phyloP scores from a whole-genome alignment of 2,888 invertebrate species.

The Clostera curtula region DNA sequence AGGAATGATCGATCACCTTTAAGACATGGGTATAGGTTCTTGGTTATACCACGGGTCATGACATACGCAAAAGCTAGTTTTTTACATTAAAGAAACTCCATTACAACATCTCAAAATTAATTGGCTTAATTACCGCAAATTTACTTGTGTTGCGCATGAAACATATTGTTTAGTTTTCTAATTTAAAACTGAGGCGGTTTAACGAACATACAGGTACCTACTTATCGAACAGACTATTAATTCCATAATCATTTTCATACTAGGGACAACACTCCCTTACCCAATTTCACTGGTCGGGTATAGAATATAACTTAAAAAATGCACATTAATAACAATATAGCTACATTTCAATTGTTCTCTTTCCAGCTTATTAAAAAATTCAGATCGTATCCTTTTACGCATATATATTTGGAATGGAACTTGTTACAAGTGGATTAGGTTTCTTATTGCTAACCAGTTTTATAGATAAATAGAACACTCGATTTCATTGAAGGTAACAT shows the following conservation, averaged over 20 bases:
- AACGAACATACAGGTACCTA: too few relatives aligned
- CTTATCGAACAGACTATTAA: too few relatives aligned
- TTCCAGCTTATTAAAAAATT: conserved; percentile 16
- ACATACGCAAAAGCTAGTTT: too few relatives aligned
- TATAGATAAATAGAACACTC: conserved; percentile 5
- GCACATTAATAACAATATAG: conserved; percentile 32
- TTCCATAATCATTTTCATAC: too few relatives aligned
- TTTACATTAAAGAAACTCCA: too few relatives aligned
- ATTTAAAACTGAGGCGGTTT: conserved; percentile 11
- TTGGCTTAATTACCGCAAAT: too few relatives aligned
- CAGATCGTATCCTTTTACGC: conserved; percentile 29
- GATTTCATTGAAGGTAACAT: not conserved
- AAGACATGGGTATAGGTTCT: too few relatives aligned
- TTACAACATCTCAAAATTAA: too few relatives aligned
- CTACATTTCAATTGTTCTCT: conserved; percentile 31
- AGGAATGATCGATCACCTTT: too few relatives aligned
- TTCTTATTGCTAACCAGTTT: conserved; percentile 8
- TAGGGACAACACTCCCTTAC: not conserved
- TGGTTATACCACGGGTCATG: too few relatives aligned
- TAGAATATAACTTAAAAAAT: conserved; percentile 14
- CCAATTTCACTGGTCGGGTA: not conserved
- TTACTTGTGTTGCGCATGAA: too few relatives aligned
- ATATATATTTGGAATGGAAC: conserved; percentile 25
- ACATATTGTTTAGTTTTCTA: too few relatives aligned
- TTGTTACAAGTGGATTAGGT: conserved; percentile 15